Base-by-base conservation (phyloP, 2,797 vertebrate species). In the Emys orbicularis region DNA sequence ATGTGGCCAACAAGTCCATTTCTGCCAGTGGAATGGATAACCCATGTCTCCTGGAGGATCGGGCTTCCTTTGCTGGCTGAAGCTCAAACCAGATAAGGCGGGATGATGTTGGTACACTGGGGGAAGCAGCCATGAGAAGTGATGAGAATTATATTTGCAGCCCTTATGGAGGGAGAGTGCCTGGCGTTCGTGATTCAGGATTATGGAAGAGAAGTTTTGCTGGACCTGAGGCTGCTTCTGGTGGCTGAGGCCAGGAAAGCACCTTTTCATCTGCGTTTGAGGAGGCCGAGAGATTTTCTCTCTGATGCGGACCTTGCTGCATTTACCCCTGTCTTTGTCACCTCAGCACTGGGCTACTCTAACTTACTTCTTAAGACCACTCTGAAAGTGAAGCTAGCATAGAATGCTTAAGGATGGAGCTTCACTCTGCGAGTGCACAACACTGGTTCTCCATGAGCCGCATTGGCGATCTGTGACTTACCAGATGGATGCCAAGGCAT, bases 1-100 rank as follows among this genome's bases (percentile, higher is more conserved):
- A 0, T 7, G 50, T 10, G 34, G 3, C 52, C 4, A 77, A 8
- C 68, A 80, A 6, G 0, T 44, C 12, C 4, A 27, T 4, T 50
- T 44, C 72, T 44, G 21, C 41, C 5, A 19, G 23, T 44, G 72
- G 72, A 74, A 41, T 37, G 72, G 23, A 12, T 44, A 74, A 74
- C 11, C 12, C 72, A 4, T 11, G 37, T 74, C 37, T 37, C 21
- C 68, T 0, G 0, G 47, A 27, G 52, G 41, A 79, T 56, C 79
- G 53, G 79, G 1, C 0, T 0, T 83, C 68, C 80, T 54, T 53
- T 84, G 59, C 83, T 91, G 92, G 81, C 90, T 83, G 95, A 94
- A 96, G 93, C 92, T 90, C 54, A 15, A 41, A 1, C n/a, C 34
- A 31, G 34, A 19, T 12, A 27, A 56, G 83, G 5, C 7, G n/a